Evolutionary conservation across 1,140 invertebrate species (phyloP).

Genomic region (Cherax destructor): DNA sequence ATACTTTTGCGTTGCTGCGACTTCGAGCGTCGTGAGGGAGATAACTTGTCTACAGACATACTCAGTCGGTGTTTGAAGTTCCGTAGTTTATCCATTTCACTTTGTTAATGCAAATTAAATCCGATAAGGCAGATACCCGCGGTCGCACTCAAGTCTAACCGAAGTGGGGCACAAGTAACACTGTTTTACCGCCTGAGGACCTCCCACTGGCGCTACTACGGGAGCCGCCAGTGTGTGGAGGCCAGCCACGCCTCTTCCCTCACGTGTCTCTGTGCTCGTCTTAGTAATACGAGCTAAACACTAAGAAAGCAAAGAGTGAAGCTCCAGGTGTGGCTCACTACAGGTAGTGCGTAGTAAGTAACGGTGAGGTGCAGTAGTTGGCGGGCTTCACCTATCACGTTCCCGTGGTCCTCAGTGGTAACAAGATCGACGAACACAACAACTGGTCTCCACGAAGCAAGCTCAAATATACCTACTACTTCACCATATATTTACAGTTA

Average conservation of each 20-base stretch:
- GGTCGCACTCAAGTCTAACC: neutral
- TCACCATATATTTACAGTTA: neutral
- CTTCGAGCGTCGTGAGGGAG: slow-evolving; percentile 55
- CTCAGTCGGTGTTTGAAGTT: slow-evolving; percentile 68
- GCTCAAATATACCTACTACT: no score
- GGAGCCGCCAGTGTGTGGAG: neutral
- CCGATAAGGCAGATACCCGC: neutral
- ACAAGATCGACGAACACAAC: neutral
- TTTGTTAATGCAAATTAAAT: neutral
- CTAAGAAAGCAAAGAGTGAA: neutral
- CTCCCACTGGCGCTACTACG: neutral
- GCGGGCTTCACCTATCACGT: neutral
- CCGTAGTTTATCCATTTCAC: slow-evolving; percentile 66
- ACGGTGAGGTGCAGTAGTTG: neutral
- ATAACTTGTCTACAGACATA: slow-evolving; percentile 71
- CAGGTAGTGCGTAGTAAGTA: neutral
- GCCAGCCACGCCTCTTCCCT: neutral
- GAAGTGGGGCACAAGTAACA: neutral
- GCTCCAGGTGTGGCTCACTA: slow-evolving; percentile 2
- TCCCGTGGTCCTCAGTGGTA: neutral
- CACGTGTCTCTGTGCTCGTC: neutral
- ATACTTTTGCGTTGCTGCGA: slow-evolving; percentile 60
- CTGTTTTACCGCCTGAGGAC: neutral
- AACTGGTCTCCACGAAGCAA: neutral
- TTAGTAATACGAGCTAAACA: neutral